These are phyloP conservation scores for Poliocrania exsul DNA, from an alignment of 2,797 vertebrate genomes.

Conservation along the genomic window DNA sequence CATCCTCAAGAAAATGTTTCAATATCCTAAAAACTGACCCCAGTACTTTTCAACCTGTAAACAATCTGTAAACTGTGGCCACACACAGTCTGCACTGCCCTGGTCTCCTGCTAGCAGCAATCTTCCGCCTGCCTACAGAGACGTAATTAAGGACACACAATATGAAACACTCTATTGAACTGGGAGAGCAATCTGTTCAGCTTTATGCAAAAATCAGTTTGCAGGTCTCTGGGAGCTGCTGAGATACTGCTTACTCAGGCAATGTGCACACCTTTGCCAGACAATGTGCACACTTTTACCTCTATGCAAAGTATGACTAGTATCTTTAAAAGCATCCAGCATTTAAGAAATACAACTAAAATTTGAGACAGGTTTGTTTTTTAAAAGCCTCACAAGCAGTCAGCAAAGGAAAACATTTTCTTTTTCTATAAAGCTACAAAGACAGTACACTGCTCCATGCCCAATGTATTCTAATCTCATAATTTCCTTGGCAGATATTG, in stretches of 20 bases:
- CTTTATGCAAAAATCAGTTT: neutral
- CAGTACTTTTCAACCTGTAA: neutral
- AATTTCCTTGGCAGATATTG: neutral
- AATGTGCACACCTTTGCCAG: neutral
- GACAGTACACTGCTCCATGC: neutral
- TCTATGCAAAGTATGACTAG: neutral
- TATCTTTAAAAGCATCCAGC: neutral
- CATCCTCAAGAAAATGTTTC: neutral
- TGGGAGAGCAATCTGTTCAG: slow-evolving; percentile 17
- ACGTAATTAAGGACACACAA: neutral
- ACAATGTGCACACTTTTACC: neutral
- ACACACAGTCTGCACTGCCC: neutral
- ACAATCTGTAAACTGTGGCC: neutral
- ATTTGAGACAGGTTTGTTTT: neutral
- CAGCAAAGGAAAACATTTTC: neutral
- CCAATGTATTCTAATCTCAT: neutral
- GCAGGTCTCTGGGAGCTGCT: neutral
- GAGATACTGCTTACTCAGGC: neutral
- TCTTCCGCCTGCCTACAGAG: neutral
- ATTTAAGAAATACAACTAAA: neutral
- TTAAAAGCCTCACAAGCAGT: neutral
- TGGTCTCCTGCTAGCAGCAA: neutral
- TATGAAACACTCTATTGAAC: neutral
- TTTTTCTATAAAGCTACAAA: neutral
- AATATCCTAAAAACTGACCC: neutral